phyloP scores from a whole-genome alignment of 2,797 vertebrate species.

The Neomorphus geoffroyi region DNA sequence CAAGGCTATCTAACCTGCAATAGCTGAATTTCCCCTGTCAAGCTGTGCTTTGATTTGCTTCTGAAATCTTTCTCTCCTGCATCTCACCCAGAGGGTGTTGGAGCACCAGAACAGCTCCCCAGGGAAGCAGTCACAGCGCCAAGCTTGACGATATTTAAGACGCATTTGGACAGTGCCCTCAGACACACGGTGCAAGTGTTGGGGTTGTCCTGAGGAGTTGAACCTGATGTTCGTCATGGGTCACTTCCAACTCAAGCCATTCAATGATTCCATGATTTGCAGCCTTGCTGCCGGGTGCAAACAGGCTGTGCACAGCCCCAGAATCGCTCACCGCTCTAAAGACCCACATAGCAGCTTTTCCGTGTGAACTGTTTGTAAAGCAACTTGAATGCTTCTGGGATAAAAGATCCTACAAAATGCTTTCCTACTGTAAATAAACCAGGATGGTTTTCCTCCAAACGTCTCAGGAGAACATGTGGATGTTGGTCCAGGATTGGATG shows the following conservation, averaged over 20 bases:
- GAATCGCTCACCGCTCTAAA: background rate
- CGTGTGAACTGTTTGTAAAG: background rate
- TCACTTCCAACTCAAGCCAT: too few species aligned
- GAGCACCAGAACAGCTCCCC: too few species aligned
- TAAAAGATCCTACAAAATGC: background rate
- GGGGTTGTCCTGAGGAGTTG: too few species aligned
- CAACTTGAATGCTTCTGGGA: background rate
- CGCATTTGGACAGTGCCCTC: too few species aligned
- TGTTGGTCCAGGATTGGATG: background rate
- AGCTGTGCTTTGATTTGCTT: background rate
- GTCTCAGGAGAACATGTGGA: slow-evolving; percentile 32
- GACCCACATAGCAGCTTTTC: background rate
- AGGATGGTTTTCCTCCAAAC: background rate
- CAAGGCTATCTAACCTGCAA: background rate
- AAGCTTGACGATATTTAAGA: too few species aligned
- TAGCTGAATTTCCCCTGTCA: background rate
- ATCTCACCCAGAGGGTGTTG: too few species aligned
- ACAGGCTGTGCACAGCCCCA: background rate
- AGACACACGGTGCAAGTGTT: too few species aligned
- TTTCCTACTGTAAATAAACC: slow-evolving; percentile 54
- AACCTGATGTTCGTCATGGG: too few species aligned
- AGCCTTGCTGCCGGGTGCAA: fast-evolving
- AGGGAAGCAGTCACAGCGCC: too few species aligned
- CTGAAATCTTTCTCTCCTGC: background rate
- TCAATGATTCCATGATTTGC: background rate